These are phyloP conservation scores for Coboldia fuscipes DNA, from an alignment of 1,140 invertebrate species.

Conservation along the genomic window DNA sequence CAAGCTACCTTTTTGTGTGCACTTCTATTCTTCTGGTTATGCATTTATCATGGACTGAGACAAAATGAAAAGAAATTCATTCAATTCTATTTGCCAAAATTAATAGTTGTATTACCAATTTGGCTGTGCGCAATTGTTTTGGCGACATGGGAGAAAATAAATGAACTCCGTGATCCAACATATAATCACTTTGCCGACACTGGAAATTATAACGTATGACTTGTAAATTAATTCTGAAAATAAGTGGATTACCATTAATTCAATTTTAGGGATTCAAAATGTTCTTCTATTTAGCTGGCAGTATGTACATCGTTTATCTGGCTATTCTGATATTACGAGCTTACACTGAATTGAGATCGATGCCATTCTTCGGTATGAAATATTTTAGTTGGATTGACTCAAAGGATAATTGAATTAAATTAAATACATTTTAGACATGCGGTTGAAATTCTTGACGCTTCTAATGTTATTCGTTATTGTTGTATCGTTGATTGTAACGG, in stretches of 20 bases:
- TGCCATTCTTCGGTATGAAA: constrained; percentile 86
- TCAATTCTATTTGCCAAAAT: constrained; percentile 81
- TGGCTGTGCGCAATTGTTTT: constrained; percentile 73
- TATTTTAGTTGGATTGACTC: background rate
- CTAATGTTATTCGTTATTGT: constrained; percentile 63
- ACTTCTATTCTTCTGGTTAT: constrained; percentile 79
- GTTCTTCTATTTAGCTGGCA: constrained; percentile 70
- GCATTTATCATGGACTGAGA: constrained; percentile 70
- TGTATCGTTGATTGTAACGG: constrained; percentile 57
- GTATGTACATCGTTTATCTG: constrained; percentile 70
- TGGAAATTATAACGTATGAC: constrained; percentile 62
- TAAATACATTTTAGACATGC: constrained; percentile 45
- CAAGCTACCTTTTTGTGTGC: constrained; percentile 78
- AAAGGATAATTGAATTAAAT: constrained; percentile 2
- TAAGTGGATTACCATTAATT: no score
- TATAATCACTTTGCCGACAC: constrained; percentile 81
- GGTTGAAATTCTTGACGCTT: constrained; percentile 76
- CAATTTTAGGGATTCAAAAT: constrained; percentile 55
- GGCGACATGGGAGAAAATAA: constrained; percentile 75
- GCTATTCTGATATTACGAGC: constrained; percentile 66
- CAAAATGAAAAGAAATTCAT: constrained; percentile 75
- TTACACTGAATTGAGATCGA: constrained; percentile 82
- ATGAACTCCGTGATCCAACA: constrained; percentile 75
- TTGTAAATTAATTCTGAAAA: constrained; percentile 2
- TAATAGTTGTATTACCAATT: constrained; percentile 65